phyloP scores from a whole-genome alignment of 2,797 vertebrate species.

The Oreochromis mossambicus region DNA sequence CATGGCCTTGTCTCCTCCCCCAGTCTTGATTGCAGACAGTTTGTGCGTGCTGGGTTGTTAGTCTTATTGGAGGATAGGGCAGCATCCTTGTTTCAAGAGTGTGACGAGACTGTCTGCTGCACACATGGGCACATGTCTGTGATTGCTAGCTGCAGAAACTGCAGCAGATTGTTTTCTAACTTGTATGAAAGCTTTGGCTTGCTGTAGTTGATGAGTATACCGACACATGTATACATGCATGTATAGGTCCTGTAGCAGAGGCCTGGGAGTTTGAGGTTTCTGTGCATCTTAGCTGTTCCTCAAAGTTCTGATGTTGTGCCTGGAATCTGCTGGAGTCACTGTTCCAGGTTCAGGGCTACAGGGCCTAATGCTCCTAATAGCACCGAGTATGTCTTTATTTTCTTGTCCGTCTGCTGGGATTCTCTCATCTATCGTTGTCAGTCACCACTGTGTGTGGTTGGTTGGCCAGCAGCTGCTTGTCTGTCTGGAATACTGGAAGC shows the following conservation, averaged over 20 bases:
- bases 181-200: neutral
- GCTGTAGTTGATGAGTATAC: neutral
- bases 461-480: neutral
- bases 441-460: neutral
- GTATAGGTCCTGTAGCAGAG: neutral
- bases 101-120: neutral
- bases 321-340: neutral
- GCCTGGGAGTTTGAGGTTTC: neutral
- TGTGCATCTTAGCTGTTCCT: neutral
- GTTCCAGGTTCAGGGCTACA: neutral
- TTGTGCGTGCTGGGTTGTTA: neutral
- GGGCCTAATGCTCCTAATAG: neutral
- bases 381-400: neutral
- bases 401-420: neutral
- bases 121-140: neutral
- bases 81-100: conserved; percentile 4
- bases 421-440: neutral
- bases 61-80: neutral
- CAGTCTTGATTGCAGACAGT: conserved; percentile 6
- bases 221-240: neutral
- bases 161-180: neutral
- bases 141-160: neutral
- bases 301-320: neutral
- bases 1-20: neutral
- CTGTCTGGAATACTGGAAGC: neutral